phyloP scores from a whole-genome alignment of 2,797 vertebrate genomes.

The Sus cebifrons region DNA sequence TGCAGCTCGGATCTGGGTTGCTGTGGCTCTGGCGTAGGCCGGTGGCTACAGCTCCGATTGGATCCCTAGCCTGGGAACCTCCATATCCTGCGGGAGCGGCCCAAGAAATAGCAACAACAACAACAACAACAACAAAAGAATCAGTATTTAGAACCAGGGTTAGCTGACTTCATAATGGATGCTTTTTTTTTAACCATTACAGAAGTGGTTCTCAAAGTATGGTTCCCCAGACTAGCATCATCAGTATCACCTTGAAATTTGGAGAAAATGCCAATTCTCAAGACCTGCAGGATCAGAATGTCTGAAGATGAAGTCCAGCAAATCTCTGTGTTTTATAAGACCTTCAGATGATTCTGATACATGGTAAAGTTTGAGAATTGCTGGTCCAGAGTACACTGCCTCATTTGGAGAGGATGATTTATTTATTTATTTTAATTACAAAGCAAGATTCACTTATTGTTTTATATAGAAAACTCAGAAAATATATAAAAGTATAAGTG shows the following conservation, averaged over 20 bases:
- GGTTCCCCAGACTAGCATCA: neutral
- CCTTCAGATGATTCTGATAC: neutral
- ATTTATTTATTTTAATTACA: neutral
- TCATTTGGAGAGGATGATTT: neutral
- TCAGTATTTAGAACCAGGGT: neutral
- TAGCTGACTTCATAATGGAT: neutral
- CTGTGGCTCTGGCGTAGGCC: too few species aligned
- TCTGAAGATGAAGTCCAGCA: neutral
- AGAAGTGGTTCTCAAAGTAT: neutral
- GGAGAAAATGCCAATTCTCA: conserved; percentile 25
- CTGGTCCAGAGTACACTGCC: neutral
- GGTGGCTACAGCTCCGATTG: too few species aligned
- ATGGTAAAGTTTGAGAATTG: neutral
- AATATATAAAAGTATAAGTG: neutral
- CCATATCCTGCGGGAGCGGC: too few species aligned
- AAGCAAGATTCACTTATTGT: neutral
- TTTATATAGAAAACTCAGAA: conserved; percentile 13
- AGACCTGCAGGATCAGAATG: neutral
- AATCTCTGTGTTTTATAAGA: neutral
- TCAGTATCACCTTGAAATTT: neutral
- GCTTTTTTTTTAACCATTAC: neutral
- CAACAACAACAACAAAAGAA: neutral
- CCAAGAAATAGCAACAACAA: too few species aligned
- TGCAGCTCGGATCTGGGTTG: too few species aligned
- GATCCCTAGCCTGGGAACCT: too few species aligned